A percentile compares a stretch with the other conserved stretches of the same genome.
Conservation (phyloP, 2,113 vertebrate genomes). For the Motacilla tschutschensis region DNA sequence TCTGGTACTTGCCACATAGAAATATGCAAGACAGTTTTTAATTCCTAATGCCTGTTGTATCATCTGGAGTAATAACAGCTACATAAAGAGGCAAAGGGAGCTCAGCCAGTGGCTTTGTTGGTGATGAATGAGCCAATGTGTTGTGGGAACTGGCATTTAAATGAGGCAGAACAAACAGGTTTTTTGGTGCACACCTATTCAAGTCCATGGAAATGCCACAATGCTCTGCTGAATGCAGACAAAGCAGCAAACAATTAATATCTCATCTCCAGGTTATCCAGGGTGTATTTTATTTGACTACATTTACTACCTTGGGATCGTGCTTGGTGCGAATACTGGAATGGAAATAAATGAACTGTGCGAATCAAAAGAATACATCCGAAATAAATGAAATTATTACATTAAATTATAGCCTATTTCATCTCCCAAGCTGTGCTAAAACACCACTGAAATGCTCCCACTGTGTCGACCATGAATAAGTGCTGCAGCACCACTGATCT, state of each 20-base stretch:
- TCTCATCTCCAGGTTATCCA: not conserved
- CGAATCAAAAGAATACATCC: not conserved
- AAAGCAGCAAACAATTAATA: conserved; percentile 34
- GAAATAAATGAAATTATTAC: conserved; percentile 5
- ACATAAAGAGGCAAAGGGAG: not conserved
- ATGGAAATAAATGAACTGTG: conserved; percentile 15
- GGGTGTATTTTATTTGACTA: not conserved
- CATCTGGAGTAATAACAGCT: not conserved
- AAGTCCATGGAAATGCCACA: not conserved
- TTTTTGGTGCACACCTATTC: not conserved
- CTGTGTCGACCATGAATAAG: not conserved
- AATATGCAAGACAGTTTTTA: conserved; percentile 24
- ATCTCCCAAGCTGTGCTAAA: not conserved
- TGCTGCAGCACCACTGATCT: not conserved
- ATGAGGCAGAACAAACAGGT: conserved; percentile 5
- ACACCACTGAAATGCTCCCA: not conserved
- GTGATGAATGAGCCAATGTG: not conserved
- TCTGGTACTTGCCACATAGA: not conserved
- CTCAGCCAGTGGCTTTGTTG: not conserved
- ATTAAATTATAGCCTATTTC: not conserved
- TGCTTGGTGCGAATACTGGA: not conserved
- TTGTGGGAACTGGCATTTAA: conserved; percentile 1
- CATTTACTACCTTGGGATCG: not conserved
- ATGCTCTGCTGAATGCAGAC: not conserved
- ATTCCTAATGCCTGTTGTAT: conserved; percentile 11